Base-by-base conservation (phyloP, 1,140 invertebrate species). In the Megalonaias nervosa region DNA sequence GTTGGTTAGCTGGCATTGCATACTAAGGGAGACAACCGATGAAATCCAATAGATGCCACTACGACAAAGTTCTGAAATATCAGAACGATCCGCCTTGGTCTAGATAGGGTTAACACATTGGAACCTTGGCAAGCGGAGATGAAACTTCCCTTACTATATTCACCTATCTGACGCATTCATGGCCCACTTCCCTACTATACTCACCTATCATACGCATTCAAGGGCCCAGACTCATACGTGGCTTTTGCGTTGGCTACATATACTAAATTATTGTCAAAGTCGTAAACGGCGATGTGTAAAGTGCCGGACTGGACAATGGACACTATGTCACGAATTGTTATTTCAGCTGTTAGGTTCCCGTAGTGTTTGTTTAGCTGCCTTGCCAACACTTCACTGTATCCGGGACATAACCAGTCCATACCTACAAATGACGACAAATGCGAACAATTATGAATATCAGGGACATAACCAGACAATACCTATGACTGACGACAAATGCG, bases 351-450 rank as follows among this genome's bases (percentile, higher is more conserved):
- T 5, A 88, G 77, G 68, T 85, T 81, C 12, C 86, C 86, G 71
- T 85, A 81, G 65, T 84, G 60, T 31, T 68, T 73, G 17, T 21
- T 77, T 1, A 88, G 65, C 71, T 88, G 86, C 62, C 71, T 72
- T 57, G 84, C 81, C 60, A 87, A 62, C 1, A 85, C 84, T 57
- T 85, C 59, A 62, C 77, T 85, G 59, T 78, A 87, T 11, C 75
- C 73, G 3, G 84, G 84, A 56, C 84, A 85, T n/a, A 79, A 21
- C 84, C 83, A 86, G 61, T 86, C 84, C 83, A 86, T 86, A 23
- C 83, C 84, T 85, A 48, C 11, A 11, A 38, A 48, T 48, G 38
- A 48, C 38, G 38, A 48, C 6, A 48, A 48, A 11, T 48, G 38
- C 38, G 38, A 48, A 48, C 11, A 48, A 48, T 48, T 48, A 48